Evolutionary conservation across 2,113 vertebrate genomes (phyloP).

Genomic region (Hippocampus zosterae): DNA sequence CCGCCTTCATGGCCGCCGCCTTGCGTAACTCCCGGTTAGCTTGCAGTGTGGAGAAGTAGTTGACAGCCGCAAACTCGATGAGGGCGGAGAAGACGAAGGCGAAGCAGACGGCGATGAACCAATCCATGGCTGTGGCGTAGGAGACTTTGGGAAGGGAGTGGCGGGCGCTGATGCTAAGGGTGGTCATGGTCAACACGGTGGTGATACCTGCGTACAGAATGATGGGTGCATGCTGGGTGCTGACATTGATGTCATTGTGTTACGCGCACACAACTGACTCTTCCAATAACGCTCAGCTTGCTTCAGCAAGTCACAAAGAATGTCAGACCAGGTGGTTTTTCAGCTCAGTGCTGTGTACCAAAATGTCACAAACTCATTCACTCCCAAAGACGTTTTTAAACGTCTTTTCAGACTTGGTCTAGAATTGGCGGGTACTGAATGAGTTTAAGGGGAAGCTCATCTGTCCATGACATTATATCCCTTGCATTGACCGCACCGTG

Average conservation of each 20-base stretch:
- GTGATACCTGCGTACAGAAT: slow-evolving; percentile 80
- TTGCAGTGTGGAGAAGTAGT: slow-evolving; percentile 95
- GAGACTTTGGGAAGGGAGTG: slow-evolving; percentile 94
- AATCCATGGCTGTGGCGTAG: slow-evolving; percentile 94
- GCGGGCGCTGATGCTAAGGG: slow-evolving; percentile 90
- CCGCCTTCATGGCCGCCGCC: slow-evolving; percentile 73
- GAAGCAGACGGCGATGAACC: slow-evolving; percentile 97
- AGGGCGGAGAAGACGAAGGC: slow-evolving; percentile 95
- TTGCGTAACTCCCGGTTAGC: slow-evolving; percentile 79
- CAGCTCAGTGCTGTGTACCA: slow-evolving; percentile 17
- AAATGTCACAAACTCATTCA: slow-evolving; percentile 23
- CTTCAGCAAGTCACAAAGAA: slow-evolving; percentile 12
- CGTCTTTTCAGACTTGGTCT: too few relatives aligned
- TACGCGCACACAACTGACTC: not conserved
- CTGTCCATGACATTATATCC: slow-evolving; percentile 29
- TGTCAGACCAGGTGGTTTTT: slow-evolving; percentile 29
- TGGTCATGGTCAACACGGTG: slow-evolving; percentile 94
- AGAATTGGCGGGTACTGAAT: too few relatives aligned
- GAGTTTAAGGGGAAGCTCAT: slow-evolving; percentile 31
- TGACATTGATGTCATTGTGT: not conserved
- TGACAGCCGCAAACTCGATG: slow-evolving; percentile 97
- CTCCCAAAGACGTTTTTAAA: too few relatives aligned
- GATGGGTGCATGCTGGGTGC: not conserved
- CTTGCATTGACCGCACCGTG: slow-evolving; percentile 6
- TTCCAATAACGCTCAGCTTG: slow-evolving; percentile 3